Evolutionary conservation across 2,888 invertebrate species (phyloP), one percentile per base, ranked within the genome.

Genomic region (Escarpia spicata): DNA sequence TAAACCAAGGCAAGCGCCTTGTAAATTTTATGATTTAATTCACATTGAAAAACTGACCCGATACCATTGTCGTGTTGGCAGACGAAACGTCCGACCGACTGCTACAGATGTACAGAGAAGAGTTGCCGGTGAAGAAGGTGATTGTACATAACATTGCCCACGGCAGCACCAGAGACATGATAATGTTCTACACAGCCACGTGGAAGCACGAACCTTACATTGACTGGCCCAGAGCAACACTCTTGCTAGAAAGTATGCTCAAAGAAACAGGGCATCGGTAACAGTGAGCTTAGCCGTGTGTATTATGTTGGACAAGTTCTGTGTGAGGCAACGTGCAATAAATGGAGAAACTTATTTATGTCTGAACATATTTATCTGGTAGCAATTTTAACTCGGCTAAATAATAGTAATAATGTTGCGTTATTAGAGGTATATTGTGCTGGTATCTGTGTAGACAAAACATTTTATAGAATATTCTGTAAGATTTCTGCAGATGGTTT

Each of bases 131-230:
- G 94, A 95, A 97, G 94, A 95, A 95, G 93, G 94, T 95, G 92
- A 95, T 97, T 90, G 94, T 96, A 45, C 96, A 97, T 95, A 97
- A 97, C 95, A 96, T 97, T 91, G 97, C 97, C 26, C 97, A 97
- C 95, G 95, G 96, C 9, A 95, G 94, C 92, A 96, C 95, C 92
- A 96, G 96, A 93, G 95, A 96, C 93, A 96, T 96, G 91, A 95
- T 96, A 15, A 97, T 97, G 97, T 97, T 97, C 94, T 96, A 96
- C 94, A 96, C 96, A 90, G 95, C 96, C 19, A 95, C 96, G 91
- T 97, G 97, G 97, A 95, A 96, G 2, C 96, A 97, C 94, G 97
- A 97, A 94, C 95, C 96, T 26, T 96, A 96, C 94, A 95, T 97
- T 90, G 94, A 94, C 31, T 92, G 93, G 75, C 75, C 75, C n/a